Evolutionary conservation across 2,797 vertebrate species (phyloP).

Genomic region (Nyctalus aviator): DNA sequence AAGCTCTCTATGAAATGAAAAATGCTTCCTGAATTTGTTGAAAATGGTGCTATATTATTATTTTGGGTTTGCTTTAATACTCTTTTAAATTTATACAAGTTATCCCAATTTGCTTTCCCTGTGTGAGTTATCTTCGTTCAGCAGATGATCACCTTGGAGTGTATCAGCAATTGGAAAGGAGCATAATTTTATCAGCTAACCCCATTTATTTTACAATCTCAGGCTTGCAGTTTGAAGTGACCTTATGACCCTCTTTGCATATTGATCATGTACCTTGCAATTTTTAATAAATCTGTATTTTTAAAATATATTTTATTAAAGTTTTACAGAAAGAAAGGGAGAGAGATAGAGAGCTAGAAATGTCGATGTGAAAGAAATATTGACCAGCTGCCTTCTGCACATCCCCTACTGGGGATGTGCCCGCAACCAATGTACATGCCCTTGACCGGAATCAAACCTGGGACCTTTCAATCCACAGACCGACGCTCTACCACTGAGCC

Average conservation of each 20-base stretch:
- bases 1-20: neutral
- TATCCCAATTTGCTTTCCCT: neutral
- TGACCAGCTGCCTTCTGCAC: no score
- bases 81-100: neutral
- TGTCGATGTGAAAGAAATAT: no score
- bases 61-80: conserved; percentile 12
- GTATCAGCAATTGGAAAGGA: neutral
- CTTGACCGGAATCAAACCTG: no score
- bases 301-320: no score
- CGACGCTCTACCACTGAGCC: no score
- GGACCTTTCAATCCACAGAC: no score
- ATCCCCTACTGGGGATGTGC: no score
- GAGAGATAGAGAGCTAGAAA: no score
- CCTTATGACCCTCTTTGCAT: neutral
- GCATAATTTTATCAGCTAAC: neutral
- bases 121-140: neutral
- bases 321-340: no score
- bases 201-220: neutral
- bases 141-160: neutral
- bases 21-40: neutral
- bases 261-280: neutral
- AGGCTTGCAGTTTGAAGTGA: neutral
- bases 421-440: no score
- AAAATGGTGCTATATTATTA: neutral
- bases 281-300: neutral